Evolutionary conservation across 2,113 vertebrate genomes (phyloP), one percentile per base, ranked within the genome.

Genomic region (Petaurus breviceps): DNA sequence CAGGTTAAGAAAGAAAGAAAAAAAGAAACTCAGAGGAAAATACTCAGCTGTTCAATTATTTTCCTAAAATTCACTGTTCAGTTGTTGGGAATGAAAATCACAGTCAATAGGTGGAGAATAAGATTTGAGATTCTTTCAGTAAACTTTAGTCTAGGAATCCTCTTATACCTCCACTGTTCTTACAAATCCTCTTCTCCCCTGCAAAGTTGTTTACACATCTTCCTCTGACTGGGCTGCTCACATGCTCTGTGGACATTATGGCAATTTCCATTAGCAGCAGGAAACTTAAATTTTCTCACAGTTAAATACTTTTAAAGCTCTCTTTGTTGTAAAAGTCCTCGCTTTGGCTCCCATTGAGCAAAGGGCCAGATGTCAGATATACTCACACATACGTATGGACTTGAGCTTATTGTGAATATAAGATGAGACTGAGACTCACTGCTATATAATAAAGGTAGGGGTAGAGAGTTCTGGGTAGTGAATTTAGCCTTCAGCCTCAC

Each of bases 11-110:
- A 93, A 61, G 95, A 51, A 68, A 8, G 47, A 92, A 37, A 52
- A 52, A 46, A 89, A 89, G 50, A 89, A 46, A 77, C 91, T 49
- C 93, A 96, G 94, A 49, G 53, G 0, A 11, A 96, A 98, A 50
- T 91, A 96, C 55, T 96, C 16, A 97, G 89, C 93, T 24, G 92
- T 97, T 97, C 97, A 97, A 96, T 61, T 93, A 77, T 96, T 98
- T 95, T 91, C 96, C 94, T 97, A 94, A 93, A 93, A 97, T 0
- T 61, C 97, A 93, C 12, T 25, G 46, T 94, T 94, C 92, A 92
- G 97, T 98, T 89, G 49, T 2, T 31, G 90, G 94, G 90, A 94
- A 61, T 3, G 93, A 97, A 98, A 98, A 57, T 37, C 94, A 95
- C 68, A 91, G 54, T 93, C 22, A 90, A 89, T 92, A 97, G 97